phyloP scores from a whole-genome alignment of 2,797 vertebrate species.

The Naso thynnoides region DNA sequence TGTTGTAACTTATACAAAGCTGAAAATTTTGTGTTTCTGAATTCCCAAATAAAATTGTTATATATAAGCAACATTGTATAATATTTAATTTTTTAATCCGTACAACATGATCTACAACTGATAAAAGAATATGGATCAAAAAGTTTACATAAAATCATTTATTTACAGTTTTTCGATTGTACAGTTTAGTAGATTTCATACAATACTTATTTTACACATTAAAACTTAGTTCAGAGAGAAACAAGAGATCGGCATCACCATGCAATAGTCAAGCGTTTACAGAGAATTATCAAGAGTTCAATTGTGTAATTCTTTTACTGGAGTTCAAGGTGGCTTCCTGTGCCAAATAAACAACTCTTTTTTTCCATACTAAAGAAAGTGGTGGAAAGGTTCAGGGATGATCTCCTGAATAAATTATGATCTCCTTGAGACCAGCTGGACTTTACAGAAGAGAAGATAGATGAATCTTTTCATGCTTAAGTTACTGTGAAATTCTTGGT shows the following conservation, averaged over 20 bases:
- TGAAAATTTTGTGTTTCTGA: conserved; percentile 10
- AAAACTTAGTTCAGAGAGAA: conserved; percentile 52
- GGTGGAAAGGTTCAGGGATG: conserved; percentile 55
- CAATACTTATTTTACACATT: conserved; percentile 83
- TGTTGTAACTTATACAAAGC: conserved; percentile 30
- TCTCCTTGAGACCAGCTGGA: conserved; percentile 73
- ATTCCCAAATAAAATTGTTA: conserved; percentile 29
- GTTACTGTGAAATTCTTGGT: conserved; percentile 26
- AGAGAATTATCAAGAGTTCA: conserved; percentile 53
- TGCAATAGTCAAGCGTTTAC: conserved; percentile 76
- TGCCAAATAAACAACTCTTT: conserved; percentile 63
- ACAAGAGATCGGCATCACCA: conserved; percentile 63
- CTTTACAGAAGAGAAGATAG: conserved; percentile 58
- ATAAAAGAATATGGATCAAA: conserved; percentile 9
- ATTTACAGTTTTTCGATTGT: conserved; percentile 83
- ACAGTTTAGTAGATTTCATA: conserved; percentile 74
- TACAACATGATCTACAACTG: not conserved
- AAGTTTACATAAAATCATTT: conserved; percentile 78
- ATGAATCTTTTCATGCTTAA: conserved; percentile 35
- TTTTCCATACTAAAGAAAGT: conserved; percentile 56
- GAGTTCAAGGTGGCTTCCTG: conserved; percentile 45
- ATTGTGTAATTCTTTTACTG: conserved; percentile 51
- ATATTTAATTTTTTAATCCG: too few species aligned
- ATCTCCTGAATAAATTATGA: conserved; percentile 73
- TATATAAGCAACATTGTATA: not conserved